Evolutionary conservation across 2,797 vertebrate species (phyloP), one percentile per base, ranked within the genome.

Genomic region (Notoglanidium macrostoma): DNA sequence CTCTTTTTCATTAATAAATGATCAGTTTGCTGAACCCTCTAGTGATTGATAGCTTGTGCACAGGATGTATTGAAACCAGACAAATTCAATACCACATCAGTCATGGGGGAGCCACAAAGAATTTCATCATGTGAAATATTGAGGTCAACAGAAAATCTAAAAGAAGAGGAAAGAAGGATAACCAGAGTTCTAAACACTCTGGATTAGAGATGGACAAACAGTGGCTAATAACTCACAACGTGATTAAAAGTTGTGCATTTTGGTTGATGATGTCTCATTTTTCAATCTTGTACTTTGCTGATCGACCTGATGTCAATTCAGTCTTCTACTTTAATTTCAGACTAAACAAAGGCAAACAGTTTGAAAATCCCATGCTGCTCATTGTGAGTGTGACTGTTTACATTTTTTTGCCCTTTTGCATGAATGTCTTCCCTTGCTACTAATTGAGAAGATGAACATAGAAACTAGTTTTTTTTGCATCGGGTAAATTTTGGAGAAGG

Each of bases 1-100:
- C 92, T 93, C 94, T 90, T 82, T 96, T 95, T 94, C 94, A 96
- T 96, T 95, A 96, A 96, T 96, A 96, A 96, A 96, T 96, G 94
- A 96, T 95, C 96, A 95, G 95, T 95, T 96, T 95, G 94, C 94
- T 92, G 94, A 93, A 86, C 92, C 95, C 94, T 94, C 94, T 14
- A 46, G 93, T 96, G 96, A 96, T 95, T 96, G 95, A 96, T 96
- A 96, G 94, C 94, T 95, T 94, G 93, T 94, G 94, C 93, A 90
- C 59, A 87, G 92, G 92, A 94, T 95, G 95, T 95, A 96, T 96
- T 95, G 95, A 93, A 96, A 96, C 92, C 95, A 96, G 95, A 96
- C 95, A 94, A 94, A 96, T 96, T 95, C 95, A 95, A 96, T 96
- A 94, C 93, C 92, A 89, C 92, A 92, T 92, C 88, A 94, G 93